phyloP scores from a whole-genome alignment of 1,140 invertebrate genomes.

The Drosophila melanogaster region Release_6_plus_ISO1_MT NT_033777.3:10354001-10354500 shows the following conservation, averaged over 20 bases:
- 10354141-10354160: not conserved
- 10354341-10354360: conserved; percentile 37
- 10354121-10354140: not conserved
- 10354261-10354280: conserved; percentile 55
- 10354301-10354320: conserved; percentile 27
- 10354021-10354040: too few species aligned
- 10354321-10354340: conserved; percentile 45
- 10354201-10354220: conserved; percentile 10
- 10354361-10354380: conserved; percentile 65
- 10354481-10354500: conserved; percentile 50
- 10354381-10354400: conserved; percentile 10
- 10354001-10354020: not conserved
- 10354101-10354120: not conserved
- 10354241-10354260: conserved; percentile 8
- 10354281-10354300: conserved; percentile 62
- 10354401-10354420: not conserved
- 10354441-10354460: not conserved
- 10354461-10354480: conserved; percentile 13
- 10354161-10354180: not conserved
- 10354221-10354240: conserved; percentile 17
- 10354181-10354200: conserved; percentile 7
- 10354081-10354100: too few species aligned
- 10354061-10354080: too few species aligned
- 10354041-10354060: too few species aligned
- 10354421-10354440: conserved; percentile 6